phyloP scores from a whole-genome alignment of 2,797 vertebrate genomes.

The Pampus argenteus region DNA sequence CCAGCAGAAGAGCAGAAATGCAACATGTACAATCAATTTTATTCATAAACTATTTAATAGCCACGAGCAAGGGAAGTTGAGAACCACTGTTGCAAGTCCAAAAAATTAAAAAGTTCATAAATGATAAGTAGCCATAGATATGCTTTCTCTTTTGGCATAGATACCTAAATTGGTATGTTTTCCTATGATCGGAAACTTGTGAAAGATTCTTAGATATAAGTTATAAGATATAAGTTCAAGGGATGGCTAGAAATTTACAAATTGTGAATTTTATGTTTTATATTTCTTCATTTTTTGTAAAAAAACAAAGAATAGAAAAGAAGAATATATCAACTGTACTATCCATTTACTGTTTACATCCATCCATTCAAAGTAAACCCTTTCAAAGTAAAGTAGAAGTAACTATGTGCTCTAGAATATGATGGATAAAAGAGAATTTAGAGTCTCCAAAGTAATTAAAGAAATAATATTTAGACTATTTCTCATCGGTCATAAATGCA shows the following conservation, averaged over 20 bases:
- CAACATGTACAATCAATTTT: slow-evolving; percentile 50
- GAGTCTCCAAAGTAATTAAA: not conserved
- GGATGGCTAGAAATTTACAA: not conserved
- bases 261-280: no score
- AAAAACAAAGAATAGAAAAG: no score
- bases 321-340: no score
- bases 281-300: no score
- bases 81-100: not conserved
- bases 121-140: slow-evolving; percentile 19
- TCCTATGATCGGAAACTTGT: no score
- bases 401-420: no score
- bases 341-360: not conserved
- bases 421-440: not conserved
- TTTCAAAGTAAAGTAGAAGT: not conserved
- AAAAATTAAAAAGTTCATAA: not conserved
- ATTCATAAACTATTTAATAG: slow-evolving; percentile 34
- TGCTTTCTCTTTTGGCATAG: not conserved
- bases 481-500: slow-evolving; percentile 11
- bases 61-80: not conserved
- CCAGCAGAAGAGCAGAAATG: slow-evolving; percentile 36
- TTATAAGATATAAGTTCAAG: no score
- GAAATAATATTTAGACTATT: not conserved
- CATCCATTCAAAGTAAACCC: not conserved
- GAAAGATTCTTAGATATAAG: no score
- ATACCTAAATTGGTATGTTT: slow-evolving; percentile 1